Percentiles rank a stretch among this genome's conserved stretches.
phyloP scores from a whole-genome alignment of 2,888 invertebrate genomes.

The Melieria picta region DNA sequence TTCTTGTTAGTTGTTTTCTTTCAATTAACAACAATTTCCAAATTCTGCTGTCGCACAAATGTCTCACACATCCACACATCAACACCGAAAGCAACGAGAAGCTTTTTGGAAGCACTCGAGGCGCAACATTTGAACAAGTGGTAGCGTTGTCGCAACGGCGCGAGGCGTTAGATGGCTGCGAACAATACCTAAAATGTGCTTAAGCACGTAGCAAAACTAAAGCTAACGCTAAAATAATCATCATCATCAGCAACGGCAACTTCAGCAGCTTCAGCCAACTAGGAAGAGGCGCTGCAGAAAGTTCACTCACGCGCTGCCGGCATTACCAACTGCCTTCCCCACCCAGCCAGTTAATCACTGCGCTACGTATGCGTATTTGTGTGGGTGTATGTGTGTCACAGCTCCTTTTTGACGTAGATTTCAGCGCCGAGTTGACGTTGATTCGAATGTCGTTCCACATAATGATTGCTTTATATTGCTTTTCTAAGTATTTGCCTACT shows the following conservation, averaged over 20 bases:
- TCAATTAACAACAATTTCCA: slow-evolving; percentile 1
- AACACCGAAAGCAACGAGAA: background rate
- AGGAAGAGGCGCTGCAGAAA: background rate
- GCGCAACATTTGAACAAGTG: background rate
- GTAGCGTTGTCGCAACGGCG: background rate
- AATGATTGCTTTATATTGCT: too few species aligned
- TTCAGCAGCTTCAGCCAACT: background rate
- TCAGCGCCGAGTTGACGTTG: background rate
- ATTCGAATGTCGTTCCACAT: too few species aligned
- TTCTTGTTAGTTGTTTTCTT: background rate
- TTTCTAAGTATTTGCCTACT: too few species aligned
- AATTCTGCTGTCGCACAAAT: background rate
- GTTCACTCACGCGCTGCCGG: background rate
- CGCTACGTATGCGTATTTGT: background rate
- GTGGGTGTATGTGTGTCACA: background rate
- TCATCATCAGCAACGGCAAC: too few species aligned
- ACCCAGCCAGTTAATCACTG: background rate
- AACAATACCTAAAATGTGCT: background rate
- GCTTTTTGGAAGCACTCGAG: background rate
- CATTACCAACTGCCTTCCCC: background rate
- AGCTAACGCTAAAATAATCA: background rate
- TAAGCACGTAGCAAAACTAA: slow-evolving; percentile 14
- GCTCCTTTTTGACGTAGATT: background rate
- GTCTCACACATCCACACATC: background rate
- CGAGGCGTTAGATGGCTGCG: background rate